phyloP scores from a whole-genome alignment of 2,888 invertebrate species.

The Sesia bembeciformis region DNA sequence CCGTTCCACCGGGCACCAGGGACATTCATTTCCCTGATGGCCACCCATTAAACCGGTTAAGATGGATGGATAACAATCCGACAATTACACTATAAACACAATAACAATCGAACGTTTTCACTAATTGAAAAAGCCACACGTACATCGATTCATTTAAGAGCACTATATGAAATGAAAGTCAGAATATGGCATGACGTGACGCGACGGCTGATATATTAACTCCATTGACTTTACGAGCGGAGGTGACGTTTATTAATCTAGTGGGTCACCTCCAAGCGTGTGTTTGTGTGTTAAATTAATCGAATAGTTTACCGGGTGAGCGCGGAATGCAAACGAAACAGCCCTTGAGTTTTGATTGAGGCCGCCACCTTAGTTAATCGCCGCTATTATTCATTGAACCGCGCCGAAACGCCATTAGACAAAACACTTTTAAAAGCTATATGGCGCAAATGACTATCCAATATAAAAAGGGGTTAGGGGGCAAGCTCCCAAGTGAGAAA shows the following conservation, averaged over 20 bases:
- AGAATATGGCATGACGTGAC: slow-evolving; percentile 44
- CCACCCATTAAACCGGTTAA: slow-evolving; percentile 65
- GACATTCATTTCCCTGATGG: slow-evolving; percentile 70
- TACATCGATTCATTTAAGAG: slow-evolving; percentile 58
- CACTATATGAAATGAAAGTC: slow-evolving; percentile 70
- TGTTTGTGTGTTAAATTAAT: slow-evolving; percentile 40
- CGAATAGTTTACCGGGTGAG: slow-evolving; percentile 28
- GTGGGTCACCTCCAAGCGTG: slow-evolving; percentile 38
- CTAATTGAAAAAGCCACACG: slow-evolving; percentile 68
- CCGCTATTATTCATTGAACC: too few relatives aligned
- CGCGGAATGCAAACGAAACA: slow-evolving; percentile 27
- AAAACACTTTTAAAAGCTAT: too few relatives aligned
- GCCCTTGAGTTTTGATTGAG: slow-evolving; percentile 3
- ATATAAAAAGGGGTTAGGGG: background rate
- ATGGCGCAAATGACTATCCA: background rate
- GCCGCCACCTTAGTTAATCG: background rate
- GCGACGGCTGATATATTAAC: slow-evolving; percentile 59
- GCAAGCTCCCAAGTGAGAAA: slow-evolving; percentile 27
- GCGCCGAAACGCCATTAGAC: too few relatives aligned
- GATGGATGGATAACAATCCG: slow-evolving; percentile 69
- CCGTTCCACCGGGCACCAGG: slow-evolving; percentile 38
- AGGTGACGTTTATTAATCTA: slow-evolving; percentile 63
- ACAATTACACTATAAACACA: slow-evolving; percentile 70
- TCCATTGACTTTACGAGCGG: slow-evolving; percentile 60
- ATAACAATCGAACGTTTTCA: slow-evolving; percentile 68